Percentiles rank a stretch among this genome's conserved stretches.
These are phyloP conservation scores for Seira musarum DNA, from an alignment of 2,888 invertebrate genomes.

Conservation along the genomic window DNA sequence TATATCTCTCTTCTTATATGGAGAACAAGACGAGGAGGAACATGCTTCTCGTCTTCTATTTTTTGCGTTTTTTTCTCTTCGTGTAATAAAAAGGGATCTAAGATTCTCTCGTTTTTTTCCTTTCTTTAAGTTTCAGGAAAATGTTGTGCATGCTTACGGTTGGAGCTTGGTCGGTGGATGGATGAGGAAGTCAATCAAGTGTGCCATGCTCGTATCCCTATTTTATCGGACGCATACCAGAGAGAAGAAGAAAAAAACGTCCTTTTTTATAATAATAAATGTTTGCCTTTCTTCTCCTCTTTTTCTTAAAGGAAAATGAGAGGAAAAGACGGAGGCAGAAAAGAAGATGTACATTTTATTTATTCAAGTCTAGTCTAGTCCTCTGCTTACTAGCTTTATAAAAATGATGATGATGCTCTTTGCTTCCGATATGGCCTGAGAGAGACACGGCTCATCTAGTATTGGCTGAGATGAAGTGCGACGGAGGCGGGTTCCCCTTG, in stretches of 20 bases:
- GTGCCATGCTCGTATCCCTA: constrained; percentile 45
- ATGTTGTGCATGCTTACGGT: too few relatives aligned
- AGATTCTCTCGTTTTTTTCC: constrained; percentile 25
- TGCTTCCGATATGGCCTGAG: constrained; percentile 32
- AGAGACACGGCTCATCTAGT: constrained; percentile 55
- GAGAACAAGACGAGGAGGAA: background rate
- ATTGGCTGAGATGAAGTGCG: constrained; percentile 60
- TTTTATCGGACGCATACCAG: too few relatives aligned
- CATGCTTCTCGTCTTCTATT: constrained; percentile 20
- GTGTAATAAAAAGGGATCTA: constrained; percentile 59
- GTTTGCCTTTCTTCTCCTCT: constrained; percentile 40
- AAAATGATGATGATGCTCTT: constrained; percentile 39
- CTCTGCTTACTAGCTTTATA: constrained; percentile 39
- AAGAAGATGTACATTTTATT: too few relatives aligned
- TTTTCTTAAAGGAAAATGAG: constrained; percentile 7
- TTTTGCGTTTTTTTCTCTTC: constrained; percentile 24
- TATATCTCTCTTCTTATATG: background rate
- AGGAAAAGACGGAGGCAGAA: constrained; percentile 20
- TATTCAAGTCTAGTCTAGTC: too few relatives aligned
- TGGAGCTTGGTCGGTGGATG: constrained; percentile 39
- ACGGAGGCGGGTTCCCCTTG: constrained; percentile 52
- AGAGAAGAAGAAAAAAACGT: too few relatives aligned
- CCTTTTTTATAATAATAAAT: constrained; percentile 60
- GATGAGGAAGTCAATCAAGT: constrained; percentile 58
- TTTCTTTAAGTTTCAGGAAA: constrained; percentile 15